phyloP scores from a whole-genome alignment of 2,797 vertebrate genomes.

The Manis javanica region DNA sequence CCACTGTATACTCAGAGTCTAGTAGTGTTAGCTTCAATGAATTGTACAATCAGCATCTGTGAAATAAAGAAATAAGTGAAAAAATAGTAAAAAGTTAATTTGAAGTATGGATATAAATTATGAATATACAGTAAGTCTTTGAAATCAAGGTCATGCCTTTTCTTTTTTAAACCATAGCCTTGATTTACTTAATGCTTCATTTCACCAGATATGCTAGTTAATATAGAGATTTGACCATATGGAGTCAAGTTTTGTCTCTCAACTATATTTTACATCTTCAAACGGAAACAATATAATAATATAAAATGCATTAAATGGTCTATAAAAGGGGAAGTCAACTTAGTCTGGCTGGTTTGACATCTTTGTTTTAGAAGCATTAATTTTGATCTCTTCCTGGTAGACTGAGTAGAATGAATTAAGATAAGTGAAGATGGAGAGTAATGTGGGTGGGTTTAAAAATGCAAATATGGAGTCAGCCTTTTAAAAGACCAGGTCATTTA shows the following conservation, averaged over 20 bases:
- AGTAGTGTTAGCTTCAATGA: not conserved
- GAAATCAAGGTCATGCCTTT: not conserved
- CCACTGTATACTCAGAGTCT: not conserved
- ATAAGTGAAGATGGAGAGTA: not conserved
- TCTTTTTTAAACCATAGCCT: not conserved
- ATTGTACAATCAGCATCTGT: not conserved
- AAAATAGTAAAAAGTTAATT: not conserved
- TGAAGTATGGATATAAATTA: not conserved
- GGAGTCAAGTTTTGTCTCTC: not conserved
- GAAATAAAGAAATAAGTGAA: not conserved
- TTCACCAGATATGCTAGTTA: not conserved
- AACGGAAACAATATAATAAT: not conserved
- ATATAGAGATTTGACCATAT: not conserved
- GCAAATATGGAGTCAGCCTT: slow-evolving; percentile 1
- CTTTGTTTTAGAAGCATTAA: not conserved
- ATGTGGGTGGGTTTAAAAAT: slow-evolving; percentile 20
- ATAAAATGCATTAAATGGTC: not conserved
- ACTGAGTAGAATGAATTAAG: slow-evolving; percentile 17
- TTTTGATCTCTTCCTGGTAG: slow-evolving; percentile 1
- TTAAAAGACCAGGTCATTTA: slow-evolving; percentile 41
- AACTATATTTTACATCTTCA: not conserved
- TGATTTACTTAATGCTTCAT: not conserved
- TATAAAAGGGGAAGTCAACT: not conserved
- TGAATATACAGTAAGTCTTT: not conserved
- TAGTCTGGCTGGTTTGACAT: slow-evolving; percentile 28